Conservation (phyloP, 2,797 vertebrate species). For the Poeciliopsis presidionis region DNA sequence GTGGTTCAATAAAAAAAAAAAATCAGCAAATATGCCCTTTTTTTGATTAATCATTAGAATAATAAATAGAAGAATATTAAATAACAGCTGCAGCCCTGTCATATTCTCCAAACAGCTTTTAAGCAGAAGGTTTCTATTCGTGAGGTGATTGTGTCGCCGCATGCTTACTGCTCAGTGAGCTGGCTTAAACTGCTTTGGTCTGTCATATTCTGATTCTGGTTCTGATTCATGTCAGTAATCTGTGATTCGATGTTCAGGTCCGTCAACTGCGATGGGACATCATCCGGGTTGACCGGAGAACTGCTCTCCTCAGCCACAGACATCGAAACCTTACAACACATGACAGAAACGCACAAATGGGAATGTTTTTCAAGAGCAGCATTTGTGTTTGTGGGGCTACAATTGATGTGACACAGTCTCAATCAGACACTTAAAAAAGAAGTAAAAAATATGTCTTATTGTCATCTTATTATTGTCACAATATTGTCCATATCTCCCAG, state of each 20-base stretch:
- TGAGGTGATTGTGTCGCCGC: not conserved
- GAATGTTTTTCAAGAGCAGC: too few relatives aligned
- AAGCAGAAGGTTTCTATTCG: not conserved
- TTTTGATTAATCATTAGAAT: too few relatives aligned
- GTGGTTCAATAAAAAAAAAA: too few relatives aligned
- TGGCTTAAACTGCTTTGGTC: not conserved
- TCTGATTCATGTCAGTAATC: not conserved
- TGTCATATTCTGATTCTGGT: not conserved
- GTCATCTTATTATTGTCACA: too few relatives aligned
- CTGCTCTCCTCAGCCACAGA: conserved; percentile 12
- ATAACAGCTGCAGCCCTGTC: too few relatives aligned
- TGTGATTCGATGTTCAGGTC: conserved; percentile 20
- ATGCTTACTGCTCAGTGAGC: conserved; percentile 33
- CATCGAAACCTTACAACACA: conserved; percentile 30
- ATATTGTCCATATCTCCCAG: too few relatives aligned
- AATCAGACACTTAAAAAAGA: too few relatives aligned
- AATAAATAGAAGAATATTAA: too few relatives aligned
- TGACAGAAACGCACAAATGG: not conserved
- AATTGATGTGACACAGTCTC: too few relatives aligned
- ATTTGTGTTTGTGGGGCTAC: too few relatives aligned
- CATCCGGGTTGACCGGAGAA: conserved; percentile 19
- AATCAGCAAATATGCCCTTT: too few relatives aligned
- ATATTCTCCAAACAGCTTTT: not conserved
- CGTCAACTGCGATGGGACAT: not conserved
- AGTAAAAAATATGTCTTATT: too few relatives aligned